Conservation (phyloP, 2,113 vertebrate genomes). For the Falcunculus frontatus region DNA sequence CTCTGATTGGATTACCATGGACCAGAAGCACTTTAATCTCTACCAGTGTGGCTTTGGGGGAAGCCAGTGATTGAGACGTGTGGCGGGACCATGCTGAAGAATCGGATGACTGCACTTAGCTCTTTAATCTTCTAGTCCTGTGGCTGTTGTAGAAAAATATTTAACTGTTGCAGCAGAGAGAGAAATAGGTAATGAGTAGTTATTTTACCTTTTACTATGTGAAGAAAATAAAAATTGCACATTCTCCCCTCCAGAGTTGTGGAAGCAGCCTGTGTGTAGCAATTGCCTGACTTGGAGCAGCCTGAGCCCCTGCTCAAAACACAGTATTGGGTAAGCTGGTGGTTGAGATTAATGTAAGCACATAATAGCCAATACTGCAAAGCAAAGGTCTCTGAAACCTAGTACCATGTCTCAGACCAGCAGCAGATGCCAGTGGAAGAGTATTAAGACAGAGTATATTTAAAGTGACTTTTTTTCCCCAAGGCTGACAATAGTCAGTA, state of each 20-base stretch:
- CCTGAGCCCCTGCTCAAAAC: not conserved
- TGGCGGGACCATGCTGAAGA: constrained; percentile 16
- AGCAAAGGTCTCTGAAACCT: not conserved
- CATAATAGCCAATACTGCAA: not conserved
- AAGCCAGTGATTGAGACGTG: constrained; percentile 23
- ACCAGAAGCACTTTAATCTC: constrained; percentile 65
- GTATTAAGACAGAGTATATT: not conserved
- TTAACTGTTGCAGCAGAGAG: constrained; percentile 24
- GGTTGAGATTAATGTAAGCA: not conserved
- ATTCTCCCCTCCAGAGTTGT: not conserved
- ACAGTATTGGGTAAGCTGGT: not conserved
- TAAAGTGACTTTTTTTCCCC: not conserved
- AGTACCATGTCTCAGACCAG: not conserved
- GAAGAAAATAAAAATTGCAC: not conserved
- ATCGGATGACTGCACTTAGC: constrained; percentile 40
- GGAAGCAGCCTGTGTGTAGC: not conserved
- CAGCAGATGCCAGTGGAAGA: not conserved
- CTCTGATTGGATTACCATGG: constrained; percentile 65
- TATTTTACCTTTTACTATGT: not conserved
- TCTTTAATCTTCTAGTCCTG: constrained; percentile 19
- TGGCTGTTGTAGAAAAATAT: not conserved
- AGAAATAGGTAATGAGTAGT: not conserved
- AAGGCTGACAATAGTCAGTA: not conserved
- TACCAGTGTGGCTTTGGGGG: constrained; percentile 10
- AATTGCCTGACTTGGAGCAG: not conserved